Conservation (phyloP, 2,888 invertebrate species). For the Mythimna impura region DNA sequence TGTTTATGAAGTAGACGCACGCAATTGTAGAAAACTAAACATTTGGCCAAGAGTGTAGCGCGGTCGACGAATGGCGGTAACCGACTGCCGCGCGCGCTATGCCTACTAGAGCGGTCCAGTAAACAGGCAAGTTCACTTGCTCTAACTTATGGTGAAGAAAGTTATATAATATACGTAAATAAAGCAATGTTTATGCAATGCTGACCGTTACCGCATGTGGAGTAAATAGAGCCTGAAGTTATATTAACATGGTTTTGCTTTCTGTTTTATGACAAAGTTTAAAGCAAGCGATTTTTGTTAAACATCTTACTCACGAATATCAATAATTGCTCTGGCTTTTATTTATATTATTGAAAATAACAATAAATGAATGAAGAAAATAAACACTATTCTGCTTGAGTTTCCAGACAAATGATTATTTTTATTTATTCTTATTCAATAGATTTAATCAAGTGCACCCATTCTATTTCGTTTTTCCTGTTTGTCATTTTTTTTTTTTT, state of each 20-base stretch:
- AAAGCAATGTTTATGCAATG: conserved; percentile 47
- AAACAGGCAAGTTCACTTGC: conserved; percentile 50
- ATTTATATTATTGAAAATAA: background rate
- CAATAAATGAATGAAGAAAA: background rate
- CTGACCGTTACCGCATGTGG: conserved; percentile 19
- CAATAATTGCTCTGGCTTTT: background rate
- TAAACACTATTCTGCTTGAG: background rate
- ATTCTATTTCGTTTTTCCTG: background rate
- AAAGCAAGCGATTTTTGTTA: background rate
- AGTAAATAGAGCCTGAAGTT: conserved; percentile 46
- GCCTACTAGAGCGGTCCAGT: conserved; percentile 45
- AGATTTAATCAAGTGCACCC: background rate
- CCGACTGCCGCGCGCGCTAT: conserved; percentile 60
- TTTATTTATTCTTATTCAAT: background rate
- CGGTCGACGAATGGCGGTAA: conserved; percentile 44
- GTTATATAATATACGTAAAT: conserved; percentile 54
- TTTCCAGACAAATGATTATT: background rate
- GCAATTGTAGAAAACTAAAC: conserved; percentile 46
- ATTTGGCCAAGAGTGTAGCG: conserved; percentile 54
- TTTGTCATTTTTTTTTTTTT: background rate
- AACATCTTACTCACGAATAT: background rate
- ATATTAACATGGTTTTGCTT: conserved; percentile 8
- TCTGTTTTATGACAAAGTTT: background rate
- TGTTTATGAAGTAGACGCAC: conserved; percentile 57
- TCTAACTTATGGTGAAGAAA: conserved; percentile 47